Percentiles rank a stretch among this genome's conserved stretches.
Conservation (phyloP, 2,888 invertebrate genomes). For the Athalia cordata region DNA sequence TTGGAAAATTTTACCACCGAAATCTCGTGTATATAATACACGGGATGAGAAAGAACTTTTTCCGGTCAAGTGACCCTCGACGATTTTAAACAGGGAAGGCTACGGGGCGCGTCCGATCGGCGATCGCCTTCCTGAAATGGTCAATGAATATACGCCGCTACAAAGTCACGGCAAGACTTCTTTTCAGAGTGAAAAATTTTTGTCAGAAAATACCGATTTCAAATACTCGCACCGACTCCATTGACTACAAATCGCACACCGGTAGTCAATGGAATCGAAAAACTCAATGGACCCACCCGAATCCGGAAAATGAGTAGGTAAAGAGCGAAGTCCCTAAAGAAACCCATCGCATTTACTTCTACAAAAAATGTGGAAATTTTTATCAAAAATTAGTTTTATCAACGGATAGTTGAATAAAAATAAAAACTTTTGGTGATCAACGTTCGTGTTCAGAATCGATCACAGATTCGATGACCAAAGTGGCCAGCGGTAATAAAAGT, state of each 20-base stretch:
- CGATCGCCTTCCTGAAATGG: slow-evolving; percentile 56
- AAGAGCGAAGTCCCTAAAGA: too few relatives aligned
- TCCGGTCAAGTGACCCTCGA: slow-evolving; percentile 64
- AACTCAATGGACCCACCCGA: slow-evolving; percentile 4
- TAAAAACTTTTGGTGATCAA: neutral
- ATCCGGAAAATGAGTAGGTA: too few relatives aligned
- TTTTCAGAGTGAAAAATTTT: slow-evolving; percentile 30
- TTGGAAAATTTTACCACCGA: too few relatives aligned
- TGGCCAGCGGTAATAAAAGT: neutral
- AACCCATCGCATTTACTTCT: too few relatives aligned
- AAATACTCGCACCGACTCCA: slow-evolving; percentile 33
- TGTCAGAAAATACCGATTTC: slow-evolving; percentile 57
- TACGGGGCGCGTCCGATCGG: slow-evolving; percentile 62
- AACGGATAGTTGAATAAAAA: too few relatives aligned
- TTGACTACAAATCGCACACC: slow-evolving; percentile 6
- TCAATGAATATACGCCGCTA: slow-evolving; percentile 67
- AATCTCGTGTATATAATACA: neutral
- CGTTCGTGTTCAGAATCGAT: neutral
- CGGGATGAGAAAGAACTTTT: slow-evolving; percentile 44
- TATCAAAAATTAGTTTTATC: too few relatives aligned
- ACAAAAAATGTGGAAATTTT: too few relatives aligned
- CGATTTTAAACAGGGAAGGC: slow-evolving; percentile 56
- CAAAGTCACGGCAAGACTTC: slow-evolving; percentile 60
- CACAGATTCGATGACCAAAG: neutral
- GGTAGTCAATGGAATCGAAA: neutral